A percentile compares a stretch with the other conserved stretches of the same genome.
These are phyloP conservation scores for Agrotis exclamationis DNA, from an alignment of 2,888 invertebrate species.

Conservation along the genomic window DNA sequence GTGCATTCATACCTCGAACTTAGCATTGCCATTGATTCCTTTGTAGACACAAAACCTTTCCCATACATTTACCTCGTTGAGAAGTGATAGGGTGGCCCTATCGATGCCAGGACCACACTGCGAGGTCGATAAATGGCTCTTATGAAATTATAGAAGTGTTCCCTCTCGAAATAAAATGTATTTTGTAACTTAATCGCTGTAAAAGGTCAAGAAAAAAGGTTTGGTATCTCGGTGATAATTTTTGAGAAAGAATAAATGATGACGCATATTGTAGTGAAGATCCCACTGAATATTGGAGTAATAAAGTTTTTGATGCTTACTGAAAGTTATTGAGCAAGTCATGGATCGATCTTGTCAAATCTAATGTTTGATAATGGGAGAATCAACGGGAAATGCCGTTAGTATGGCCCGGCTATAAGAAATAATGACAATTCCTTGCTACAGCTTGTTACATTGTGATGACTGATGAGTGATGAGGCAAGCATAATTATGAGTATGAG, in stretches of 20 bases:
- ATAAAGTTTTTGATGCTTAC: neutral
- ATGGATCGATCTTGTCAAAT: neutral
- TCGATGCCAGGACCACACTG: conserved; percentile 45
- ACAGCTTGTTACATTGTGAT: too few species aligned
- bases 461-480: too few species aligned
- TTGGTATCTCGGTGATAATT: conserved; percentile 21
- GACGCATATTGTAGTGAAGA: conserved; percentile 15
- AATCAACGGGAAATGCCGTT: too few species aligned
- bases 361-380: neutral
- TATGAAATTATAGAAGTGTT: conserved; percentile 56
- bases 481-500: neutral
- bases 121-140: conserved; percentile 39
- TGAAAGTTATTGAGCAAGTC: neutral
- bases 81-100: conserved; percentile 41
- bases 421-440: neutral
- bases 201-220: conserved; percentile 41
- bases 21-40: neutral
- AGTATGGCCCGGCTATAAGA: too few species aligned
- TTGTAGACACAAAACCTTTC: neutral
- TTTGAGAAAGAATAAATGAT: conserved; percentile 26
- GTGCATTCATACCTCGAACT: neutral
- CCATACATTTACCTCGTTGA: neutral
- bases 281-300: neutral
- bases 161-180: conserved; percentile 42
- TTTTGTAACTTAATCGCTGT: conserved; percentile 54